Percentiles rank a stretch among this genome's conserved stretches.
Conservation (phyloP, 2,888 invertebrate species). For the Frankliniella intonsa region DNA sequence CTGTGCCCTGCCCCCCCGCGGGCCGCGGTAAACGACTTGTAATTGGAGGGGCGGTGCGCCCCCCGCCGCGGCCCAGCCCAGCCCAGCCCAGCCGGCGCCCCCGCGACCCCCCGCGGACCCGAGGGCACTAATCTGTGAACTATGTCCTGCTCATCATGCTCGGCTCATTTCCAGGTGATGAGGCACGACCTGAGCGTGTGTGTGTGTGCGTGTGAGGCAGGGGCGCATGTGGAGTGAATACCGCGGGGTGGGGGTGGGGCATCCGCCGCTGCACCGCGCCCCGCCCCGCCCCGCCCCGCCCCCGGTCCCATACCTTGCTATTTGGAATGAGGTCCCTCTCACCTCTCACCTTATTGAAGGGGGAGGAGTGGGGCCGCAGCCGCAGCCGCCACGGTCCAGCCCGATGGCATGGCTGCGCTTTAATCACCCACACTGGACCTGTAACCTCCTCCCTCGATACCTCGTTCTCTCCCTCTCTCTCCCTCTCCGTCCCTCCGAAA, state of each 20-base stretch:
- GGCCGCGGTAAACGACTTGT: conserved; percentile 24
- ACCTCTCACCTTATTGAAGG: too few species aligned
- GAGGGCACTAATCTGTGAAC: conserved; percentile 22
- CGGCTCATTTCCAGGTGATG: conserved; percentile 17
- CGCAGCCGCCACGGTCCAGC: too few species aligned
- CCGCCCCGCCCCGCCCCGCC: too few species aligned
- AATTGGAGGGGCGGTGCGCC: not conserved
- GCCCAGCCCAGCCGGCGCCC: not conserved
- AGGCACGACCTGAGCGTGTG: not conserved
- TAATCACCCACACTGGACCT: not conserved
- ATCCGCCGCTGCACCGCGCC: too few species aligned
- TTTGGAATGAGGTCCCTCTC: too few species aligned
- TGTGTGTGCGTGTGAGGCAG: not conserved
- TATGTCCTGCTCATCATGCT: conserved; percentile 24
- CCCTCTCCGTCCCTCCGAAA: too few species aligned
- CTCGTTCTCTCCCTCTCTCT: too few species aligned
- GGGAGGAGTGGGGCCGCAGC: too few species aligned
- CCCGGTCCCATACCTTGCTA: too few species aligned
- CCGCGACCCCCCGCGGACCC: not conserved
- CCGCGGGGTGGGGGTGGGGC: too few species aligned
- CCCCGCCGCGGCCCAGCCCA: not conserved
- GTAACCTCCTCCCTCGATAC: too few species aligned
- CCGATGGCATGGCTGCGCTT: not conserved
- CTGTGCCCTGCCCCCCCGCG: not conserved
- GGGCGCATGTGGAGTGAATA: too few species aligned